These are phyloP conservation scores for Mycogona germanica DNA, from an alignment of 2,888 invertebrate genomes.

Conservation along the genomic window DNA sequence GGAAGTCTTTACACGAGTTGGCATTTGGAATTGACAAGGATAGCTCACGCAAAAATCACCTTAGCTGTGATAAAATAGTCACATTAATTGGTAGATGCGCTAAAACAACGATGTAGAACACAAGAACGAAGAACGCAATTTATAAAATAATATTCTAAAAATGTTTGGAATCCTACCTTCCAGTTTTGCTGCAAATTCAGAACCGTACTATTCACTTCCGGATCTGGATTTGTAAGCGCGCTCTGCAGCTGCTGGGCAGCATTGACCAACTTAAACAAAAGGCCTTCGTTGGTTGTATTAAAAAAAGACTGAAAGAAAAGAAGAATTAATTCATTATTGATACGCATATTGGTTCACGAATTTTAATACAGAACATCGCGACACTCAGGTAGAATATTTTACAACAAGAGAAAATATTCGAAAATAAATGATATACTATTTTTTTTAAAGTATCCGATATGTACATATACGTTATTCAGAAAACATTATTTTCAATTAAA, in stretches of 20 bases:
- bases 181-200: constrained; percentile 8
- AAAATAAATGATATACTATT: no score
- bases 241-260: constrained; percentile 60
- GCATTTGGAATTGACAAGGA: no score
- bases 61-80: no score
- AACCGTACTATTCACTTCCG: constrained; percentile 34
- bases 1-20: no score
- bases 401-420: no score
- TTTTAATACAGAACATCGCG: background rate
- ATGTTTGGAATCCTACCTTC: constrained; percentile 2
- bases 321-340: background rate
- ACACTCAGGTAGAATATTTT: no score
- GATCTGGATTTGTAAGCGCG: constrained; percentile 50
- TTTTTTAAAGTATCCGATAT: no score
- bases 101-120: no score
- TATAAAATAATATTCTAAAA: background rate
- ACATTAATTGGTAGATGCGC: no score
- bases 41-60: no score
- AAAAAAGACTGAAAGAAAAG: constrained; percentile 50
- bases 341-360: background rate
- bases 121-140: no score
- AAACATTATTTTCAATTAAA: background rate
- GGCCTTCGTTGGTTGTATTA: constrained; percentile 65
- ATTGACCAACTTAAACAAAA: constrained; percentile 48
- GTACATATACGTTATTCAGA: background rate